Percentiles rank a stretch among this genome's conserved stretches.
Conservation (phyloP, 2,113 vertebrate species). For the Dissostichus mawsoni region DNA sequence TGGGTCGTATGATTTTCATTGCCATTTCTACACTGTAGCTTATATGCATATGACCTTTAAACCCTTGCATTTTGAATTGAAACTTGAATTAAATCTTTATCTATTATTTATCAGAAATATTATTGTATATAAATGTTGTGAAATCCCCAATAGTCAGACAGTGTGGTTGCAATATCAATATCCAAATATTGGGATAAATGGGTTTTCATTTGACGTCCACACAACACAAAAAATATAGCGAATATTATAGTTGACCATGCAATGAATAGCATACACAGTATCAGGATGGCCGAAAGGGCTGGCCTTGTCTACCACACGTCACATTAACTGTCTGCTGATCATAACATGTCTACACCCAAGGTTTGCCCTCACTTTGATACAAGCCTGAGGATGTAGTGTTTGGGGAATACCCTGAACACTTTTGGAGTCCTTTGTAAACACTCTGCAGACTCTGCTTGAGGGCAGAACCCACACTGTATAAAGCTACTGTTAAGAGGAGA, state of each 20-base stretch:
- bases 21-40: too few relatives aligned
- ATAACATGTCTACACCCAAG: neutral
- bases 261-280: neutral
- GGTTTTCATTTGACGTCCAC: neutral
- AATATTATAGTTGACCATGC: neutral
- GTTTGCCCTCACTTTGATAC: neutral
- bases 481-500: conserved; percentile 1
- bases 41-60: too few relatives aligned
- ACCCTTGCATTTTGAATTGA: too few relatives aligned
- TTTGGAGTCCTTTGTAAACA: conserved; percentile 23
- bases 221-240: neutral
- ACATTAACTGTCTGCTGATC: conserved; percentile 2
- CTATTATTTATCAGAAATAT: too few relatives aligned
- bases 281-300: neutral
- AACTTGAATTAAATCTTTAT: too few relatives aligned
- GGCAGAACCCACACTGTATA: conserved; percentile 26
- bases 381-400: conserved; percentile 3
- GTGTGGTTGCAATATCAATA: too few relatives aligned
- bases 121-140: too few relatives aligned
- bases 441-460: conserved; percentile 22
- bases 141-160: too few relatives aligned
- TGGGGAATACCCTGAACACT: conserved; percentile 6
- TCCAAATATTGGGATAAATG: too few relatives aligned
- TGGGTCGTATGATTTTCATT: too few relatives aligned
- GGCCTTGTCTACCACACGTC: neutral